Percentiles rank a stretch among this genome's conserved stretches.
phyloP scores from a whole-genome alignment of 1,140 invertebrate species.

The Choristoneura fumiferana region DNA sequence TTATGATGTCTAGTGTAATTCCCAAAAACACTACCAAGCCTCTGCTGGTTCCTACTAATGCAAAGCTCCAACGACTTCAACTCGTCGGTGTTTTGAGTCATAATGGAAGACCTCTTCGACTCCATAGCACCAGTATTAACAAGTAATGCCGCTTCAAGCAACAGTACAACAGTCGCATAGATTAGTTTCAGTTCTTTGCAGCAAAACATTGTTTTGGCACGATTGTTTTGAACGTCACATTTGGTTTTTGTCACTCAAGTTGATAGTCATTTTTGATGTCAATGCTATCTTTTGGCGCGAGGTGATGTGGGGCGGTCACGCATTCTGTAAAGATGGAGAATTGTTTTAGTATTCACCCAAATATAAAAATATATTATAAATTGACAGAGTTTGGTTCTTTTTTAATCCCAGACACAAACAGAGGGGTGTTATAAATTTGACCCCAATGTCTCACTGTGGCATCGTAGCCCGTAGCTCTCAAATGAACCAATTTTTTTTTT shows the following conservation, averaged over 20 bases:
- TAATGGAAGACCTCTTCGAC: slow-evolving; percentile 64
- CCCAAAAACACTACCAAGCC: slow-evolving; percentile 66
- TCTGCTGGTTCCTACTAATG: slow-evolving; percentile 63
- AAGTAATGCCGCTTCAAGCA: slow-evolving; percentile 65
- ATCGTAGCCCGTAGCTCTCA: too few relatives aligned
- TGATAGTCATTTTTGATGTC: slow-evolving; percentile 67
- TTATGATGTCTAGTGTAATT: slow-evolving; percentile 72
- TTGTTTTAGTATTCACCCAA: slow-evolving; percentile 2
- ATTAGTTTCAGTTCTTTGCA: slow-evolving; percentile 74
- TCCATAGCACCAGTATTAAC: slow-evolving; percentile 68
- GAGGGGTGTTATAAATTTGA: too few relatives aligned
- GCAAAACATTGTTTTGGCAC: slow-evolving; percentile 76
- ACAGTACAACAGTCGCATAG: slow-evolving; percentile 65
- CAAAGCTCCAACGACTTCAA: slow-evolving; percentile 65
- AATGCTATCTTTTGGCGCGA: slow-evolving; percentile 44
- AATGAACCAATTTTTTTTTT: too few relatives aligned
- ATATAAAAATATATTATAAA: too few relatives aligned
- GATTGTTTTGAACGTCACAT: slow-evolving; percentile 53
- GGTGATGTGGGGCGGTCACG: slow-evolving; percentile 19
- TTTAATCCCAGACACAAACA: too few relatives aligned
- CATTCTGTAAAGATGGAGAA: slow-evolving; percentile 62
- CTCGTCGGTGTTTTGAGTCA: slow-evolving; percentile 62
- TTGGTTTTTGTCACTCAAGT: slow-evolving; percentile 61
- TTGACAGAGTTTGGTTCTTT: too few relatives aligned
- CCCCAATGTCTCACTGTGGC: too few relatives aligned